Percentiles rank a stretch among this genome's conserved stretches.
Conservation (phyloP, 1,140 invertebrate genomes). For the Brachionus angularis region DNA sequence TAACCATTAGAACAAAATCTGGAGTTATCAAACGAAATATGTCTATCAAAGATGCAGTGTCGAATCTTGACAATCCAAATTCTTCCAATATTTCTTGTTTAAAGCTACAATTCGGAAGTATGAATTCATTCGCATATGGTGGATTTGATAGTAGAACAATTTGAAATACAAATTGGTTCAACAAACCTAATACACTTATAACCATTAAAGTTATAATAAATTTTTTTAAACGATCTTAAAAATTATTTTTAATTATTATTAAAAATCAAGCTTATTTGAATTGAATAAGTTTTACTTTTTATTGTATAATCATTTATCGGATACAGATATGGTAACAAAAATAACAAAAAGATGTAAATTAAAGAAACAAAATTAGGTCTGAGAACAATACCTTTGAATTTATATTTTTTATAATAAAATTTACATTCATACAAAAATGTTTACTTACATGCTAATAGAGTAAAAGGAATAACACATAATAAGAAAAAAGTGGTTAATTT, state of each 20-base stretch:
- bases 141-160: slow-evolving; percentile 5
- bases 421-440: neutral
- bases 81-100: slow-evolving; percentile 31
- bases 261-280: neutral
- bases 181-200: neutral
- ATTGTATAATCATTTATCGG: slow-evolving; percentile 7
- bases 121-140: neutral
- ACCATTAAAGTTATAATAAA: neutral
- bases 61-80: neutral
- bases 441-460: slow-evolving; percentile 7
- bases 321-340: slow-evolving; percentile 40
- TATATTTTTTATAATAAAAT: neutral
- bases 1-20: neutral
- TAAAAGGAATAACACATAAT: neutral
- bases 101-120: slow-evolving; percentile 1
- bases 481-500: slow-evolving; percentile 34
- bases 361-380: slow-evolving; percentile 26
- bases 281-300: neutral
- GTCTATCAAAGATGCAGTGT: neutral
- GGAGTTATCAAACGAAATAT: slow-evolving; percentile 2
- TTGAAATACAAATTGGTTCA: slow-evolving; percentile 19
- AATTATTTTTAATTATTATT: neutral
- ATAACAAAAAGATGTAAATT: slow-evolving; percentile 24
- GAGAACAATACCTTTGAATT: neutral
- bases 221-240: slow-evolving; percentile 1